A percentile compares a stretch with the other conserved stretches of the same genome.
These are phyloP conservation scores for Dasyurus viverrinus DNA, from an alignment of 2,113 vertebrate genomes.

Conservation along the genomic window DNA sequence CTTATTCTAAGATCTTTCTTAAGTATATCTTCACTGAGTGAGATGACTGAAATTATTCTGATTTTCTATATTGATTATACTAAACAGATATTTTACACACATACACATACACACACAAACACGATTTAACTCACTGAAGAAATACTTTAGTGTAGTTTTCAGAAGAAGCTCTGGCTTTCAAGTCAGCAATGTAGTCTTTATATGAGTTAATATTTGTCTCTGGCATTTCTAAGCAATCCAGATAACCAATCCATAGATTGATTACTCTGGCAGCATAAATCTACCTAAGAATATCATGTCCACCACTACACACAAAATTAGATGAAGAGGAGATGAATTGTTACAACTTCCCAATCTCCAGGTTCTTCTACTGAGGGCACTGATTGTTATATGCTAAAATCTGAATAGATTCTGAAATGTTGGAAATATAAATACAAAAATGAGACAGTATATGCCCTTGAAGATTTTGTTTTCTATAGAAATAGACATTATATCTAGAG, in stretches of 20 bases:
- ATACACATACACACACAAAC: neutral
- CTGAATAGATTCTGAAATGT: neutral
- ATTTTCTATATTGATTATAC: neutral
- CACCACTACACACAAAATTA: neutral
- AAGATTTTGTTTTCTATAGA: neutral
- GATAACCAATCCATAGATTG: neutral
- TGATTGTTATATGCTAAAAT: neutral
- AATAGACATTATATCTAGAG: neutral
- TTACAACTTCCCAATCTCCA: too few relatives aligned
- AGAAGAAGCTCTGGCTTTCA: neutral
- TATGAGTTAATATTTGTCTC: neutral
- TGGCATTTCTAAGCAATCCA: neutral
- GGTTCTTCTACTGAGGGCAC: neutral
- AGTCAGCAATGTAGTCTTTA: too few relatives aligned
- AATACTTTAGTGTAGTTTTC: neutral
- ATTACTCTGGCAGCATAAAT: neutral
- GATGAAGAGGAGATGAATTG: neutral
- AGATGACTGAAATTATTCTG: neutral
- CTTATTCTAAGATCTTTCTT: neutral
- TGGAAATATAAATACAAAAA: neutral
- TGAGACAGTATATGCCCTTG: neutral
- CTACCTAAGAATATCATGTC: neutral
- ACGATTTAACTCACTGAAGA: neutral
- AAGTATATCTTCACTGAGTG: neutral
- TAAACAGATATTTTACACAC: neutral